Base-by-base conservation (phyloP, 2,888 invertebrate genomes). In the Molanna angustata region DNA sequence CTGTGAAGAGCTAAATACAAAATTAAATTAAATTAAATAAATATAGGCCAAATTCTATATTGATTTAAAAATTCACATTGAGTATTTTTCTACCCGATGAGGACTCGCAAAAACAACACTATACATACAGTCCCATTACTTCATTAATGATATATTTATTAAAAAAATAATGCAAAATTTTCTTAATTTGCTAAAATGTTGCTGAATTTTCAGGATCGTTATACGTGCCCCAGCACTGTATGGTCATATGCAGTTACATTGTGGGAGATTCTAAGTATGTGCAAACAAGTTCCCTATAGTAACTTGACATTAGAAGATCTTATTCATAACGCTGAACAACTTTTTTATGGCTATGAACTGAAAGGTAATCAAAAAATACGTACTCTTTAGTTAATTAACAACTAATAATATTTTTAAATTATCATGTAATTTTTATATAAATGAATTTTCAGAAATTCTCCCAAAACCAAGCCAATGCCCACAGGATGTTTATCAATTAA, bases 381-480 rank as follows among this genome's bases (percentile, higher is more conserved):
- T 27, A 27, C 27, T 27, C 27, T 27, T 27, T 27, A 27, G 27
- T 27, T 27, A 27, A 11, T 6, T 27, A 27, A 6, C 27, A 7
- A 27, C 27, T 7, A 27, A 27, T 7, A 27, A 7, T 7, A 27
- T 27, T 7, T 11, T 7, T 27, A 27, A 27, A 27, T 27, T 27
- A 7, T 27, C 6, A 27, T 27, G 11, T 27, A 7, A 27, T 6
- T 11, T 27, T 27, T 27, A 6, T 11, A 27, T 6, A n/a, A n/a
- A n/a, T 37, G 2, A 11, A n/a, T 50, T 63, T 49, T 60, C 75
- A 74, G 69, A 75, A 44, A 68, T 85, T 60, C 80, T 87, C 74
- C 87, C 87, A 62, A 82, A 85, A 63, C 90, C 90, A 35, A 79
- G 81, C 46, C 82, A 87, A 56, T 90, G 90, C 69, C 86, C 89